Evolutionary conservation across 2,113 vertebrate species (phyloP), one percentile per base, ranked within the genome.

Genomic region (Sula dactylatra): DNA sequence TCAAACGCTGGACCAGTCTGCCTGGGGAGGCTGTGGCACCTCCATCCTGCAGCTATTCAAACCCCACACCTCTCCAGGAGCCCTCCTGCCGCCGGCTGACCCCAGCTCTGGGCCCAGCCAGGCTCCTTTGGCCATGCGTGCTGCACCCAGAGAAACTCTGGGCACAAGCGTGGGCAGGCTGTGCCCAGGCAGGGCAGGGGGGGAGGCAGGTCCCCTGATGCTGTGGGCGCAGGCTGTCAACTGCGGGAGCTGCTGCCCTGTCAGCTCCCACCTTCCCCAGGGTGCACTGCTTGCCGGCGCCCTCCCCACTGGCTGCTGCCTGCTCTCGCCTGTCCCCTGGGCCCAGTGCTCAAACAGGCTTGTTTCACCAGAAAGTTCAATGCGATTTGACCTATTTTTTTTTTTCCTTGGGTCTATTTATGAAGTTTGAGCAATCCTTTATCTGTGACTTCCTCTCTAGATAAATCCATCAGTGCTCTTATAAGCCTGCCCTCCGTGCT

Each of bases 361-460:
- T 29, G 16, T 91, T 97, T 89, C 74, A 73, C 84, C 24, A 38
- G 62, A 77, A 91, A 91, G 93, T 95, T 93, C 93, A 56, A 82
- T 88, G 62, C 0, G 10, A 94, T 96, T 91, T 97, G 94, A 97
- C 94, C 96, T 96, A 69, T 87, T 94, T 97, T 64, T 77, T 77
- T 77, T 38, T 78, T 16, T 24, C 77, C 84, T 95, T 11, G 7
- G 74, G 91, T 85, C 84, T 97, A 32, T 96, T 95, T 97, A 91
- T 87, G 89, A 96, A 95, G 89, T 84, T 79, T 69, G 49, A 96
- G 78, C 81, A 85, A 82, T 89, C 45, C 78, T 93, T 82, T 91
- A 62, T 94, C 86, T 90, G 65, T n/a, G 70, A 91, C 61, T 95
- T 78, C 44, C 83, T 87, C 81, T 94, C 70, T 73, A 86, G 38